Conservation (phyloP, 2,888 invertebrate genomes). For the Agrochola circellaris region DNA sequence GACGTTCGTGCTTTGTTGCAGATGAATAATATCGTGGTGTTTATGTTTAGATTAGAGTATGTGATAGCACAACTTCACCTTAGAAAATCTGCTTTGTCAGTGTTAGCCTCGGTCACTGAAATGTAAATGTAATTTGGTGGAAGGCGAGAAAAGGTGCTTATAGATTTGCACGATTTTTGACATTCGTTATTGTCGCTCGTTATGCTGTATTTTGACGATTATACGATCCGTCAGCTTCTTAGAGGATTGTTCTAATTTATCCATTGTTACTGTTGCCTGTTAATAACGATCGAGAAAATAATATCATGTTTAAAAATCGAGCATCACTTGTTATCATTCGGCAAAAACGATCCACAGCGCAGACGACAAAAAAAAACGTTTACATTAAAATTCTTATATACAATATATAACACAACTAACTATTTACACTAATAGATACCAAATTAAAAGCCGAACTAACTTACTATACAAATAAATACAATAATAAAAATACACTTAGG, state of each 20-base stretch:
- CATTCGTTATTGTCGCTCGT: neutral
- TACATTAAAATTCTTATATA: no score
- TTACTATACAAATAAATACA: no score
- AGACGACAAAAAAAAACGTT: neutral
- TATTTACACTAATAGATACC: no score
- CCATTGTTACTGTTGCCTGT: no score
- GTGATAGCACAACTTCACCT: neutral
- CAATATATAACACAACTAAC: no score
- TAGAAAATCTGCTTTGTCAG: neutral
- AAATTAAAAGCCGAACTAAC: no score
- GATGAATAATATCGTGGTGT: constrained; percentile 29
- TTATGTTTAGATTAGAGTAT: constrained; percentile 4
- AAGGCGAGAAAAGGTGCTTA: neutral
- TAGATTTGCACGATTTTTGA: neutral
- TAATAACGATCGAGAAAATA: neutral
- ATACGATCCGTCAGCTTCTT: neutral
- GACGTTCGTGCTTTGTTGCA: constrained; percentile 40
- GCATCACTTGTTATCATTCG: neutral
- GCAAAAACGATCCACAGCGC: neutral
- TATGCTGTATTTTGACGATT: neutral
- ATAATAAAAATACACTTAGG: no score
- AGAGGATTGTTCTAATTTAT: no score
- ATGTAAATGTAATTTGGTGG: neutral
- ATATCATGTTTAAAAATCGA: no score
- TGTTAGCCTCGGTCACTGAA: no score